Evolutionary conservation across 2,113 vertebrate genomes (phyloP).

Genomic region (Elephantulus edwardii): DNA sequence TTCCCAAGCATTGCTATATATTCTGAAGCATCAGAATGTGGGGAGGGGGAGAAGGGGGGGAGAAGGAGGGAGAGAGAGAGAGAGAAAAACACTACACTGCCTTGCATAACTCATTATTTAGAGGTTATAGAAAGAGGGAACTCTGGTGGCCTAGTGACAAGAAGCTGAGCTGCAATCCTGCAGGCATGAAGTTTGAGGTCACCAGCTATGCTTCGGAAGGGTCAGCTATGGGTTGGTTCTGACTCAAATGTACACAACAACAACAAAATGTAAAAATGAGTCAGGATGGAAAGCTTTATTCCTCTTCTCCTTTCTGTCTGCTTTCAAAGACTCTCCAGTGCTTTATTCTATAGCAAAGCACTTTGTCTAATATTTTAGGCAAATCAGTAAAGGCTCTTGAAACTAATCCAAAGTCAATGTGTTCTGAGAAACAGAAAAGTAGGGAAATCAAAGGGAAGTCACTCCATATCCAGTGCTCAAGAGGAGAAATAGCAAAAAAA

Average conservation of each 20-base stretch:
- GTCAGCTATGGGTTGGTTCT: too few relatives aligned
- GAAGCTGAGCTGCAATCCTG: too few relatives aligned
- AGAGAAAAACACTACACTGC: too few relatives aligned
- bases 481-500: not conserved
- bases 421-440: conserved; percentile 16
- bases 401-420: not conserved
- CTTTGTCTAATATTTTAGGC: not conserved
- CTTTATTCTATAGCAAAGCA: not conserved
- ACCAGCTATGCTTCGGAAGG: too few relatives aligned
- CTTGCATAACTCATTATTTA: not conserved
- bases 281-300: not conserved
- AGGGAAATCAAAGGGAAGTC: not conserved
- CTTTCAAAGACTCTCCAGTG: not conserved
- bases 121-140: too few relatives aligned
- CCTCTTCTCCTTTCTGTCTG: not conserved
- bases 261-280: not conserved
- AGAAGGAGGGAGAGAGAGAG: too few relatives aligned
- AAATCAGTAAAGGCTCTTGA: conserved; percentile 10
- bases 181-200: too few relatives aligned
- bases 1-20: too few relatives aligned
- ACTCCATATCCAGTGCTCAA: not conserved
- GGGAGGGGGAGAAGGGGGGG: too few relatives aligned
- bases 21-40: too few relatives aligned
- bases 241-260: too few relatives aligned
- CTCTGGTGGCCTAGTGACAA: too few relatives aligned